Evolutionary conservation across 2,888 invertebrate species (phyloP).

Genomic region (Melipona bicolor): DNA sequence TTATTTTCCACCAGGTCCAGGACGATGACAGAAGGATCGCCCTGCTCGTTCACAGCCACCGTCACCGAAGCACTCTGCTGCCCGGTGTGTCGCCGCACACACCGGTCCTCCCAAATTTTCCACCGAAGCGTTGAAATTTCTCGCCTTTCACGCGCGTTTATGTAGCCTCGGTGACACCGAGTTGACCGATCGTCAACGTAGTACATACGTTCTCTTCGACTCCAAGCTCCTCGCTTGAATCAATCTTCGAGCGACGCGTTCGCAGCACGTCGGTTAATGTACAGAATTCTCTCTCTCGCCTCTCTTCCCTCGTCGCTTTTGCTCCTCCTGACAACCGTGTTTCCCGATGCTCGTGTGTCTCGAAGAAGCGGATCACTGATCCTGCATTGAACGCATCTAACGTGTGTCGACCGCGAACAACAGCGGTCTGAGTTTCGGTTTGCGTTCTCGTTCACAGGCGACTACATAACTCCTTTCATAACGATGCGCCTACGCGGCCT

Average conservation of each 20-base stretch:
- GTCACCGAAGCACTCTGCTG: conserved; percentile 33
- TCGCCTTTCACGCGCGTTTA: conserved; percentile 9
- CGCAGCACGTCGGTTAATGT: background rate
- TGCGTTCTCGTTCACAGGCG: conserved; percentile 12
- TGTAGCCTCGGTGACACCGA: background rate
- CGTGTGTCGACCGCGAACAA: conserved; percentile 10
- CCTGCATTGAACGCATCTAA: background rate
- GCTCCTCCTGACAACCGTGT: background rate
- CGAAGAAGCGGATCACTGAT: background rate
- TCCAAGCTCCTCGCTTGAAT: too few species aligned
- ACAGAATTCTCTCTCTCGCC: background rate
- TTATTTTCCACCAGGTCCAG: background rate
- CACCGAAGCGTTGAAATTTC: conserved; percentile 47
- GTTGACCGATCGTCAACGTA: background rate
- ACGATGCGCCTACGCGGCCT: conserved; percentile 48
- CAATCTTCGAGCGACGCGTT: background rate
- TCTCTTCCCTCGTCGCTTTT: background rate
- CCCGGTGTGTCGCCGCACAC: conserved; percentile 5
- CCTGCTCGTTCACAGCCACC: conserved; percentile 30
- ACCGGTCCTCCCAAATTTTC: conserved; percentile 38
- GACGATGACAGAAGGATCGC: conserved; percentile 8
- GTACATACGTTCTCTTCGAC: background rate
- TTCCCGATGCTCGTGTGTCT: too few species aligned
- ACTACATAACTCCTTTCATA: conserved; percentile 42
- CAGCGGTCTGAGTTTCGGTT: conserved; percentile 4